Evolutionary conservation across 1,140 invertebrate species (phyloP), one percentile per base, ranked within the genome.

Genomic region (Gryllus bimaculatus): DNA sequence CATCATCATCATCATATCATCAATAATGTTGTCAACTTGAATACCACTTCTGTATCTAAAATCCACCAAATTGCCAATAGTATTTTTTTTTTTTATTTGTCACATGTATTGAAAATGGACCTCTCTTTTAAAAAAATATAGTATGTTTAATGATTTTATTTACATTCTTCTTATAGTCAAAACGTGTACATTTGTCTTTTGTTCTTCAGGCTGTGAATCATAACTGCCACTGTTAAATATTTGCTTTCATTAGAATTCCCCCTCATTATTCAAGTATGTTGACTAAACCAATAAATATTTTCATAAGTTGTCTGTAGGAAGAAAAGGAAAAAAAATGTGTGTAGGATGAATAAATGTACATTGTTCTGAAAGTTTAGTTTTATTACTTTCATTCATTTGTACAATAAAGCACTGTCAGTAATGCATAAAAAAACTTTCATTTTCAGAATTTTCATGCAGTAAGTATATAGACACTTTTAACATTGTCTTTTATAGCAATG

Each of bases 121-220:
- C 26, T 66, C 7, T 13, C 10, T 66, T 3, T 66, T 66, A 66
- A 66, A 13, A 13, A 18, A 66, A 3, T 10, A 13, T 66, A 66
- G 7, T 3, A 3, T 66, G 10, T 66, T 10, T 66, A 18, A 3
- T 66, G 54, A 7, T 66, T 66, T 66, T 7, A 66, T 66, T 1
- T 66, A 66, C 18, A 13, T 66, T 66, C 10, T 66, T 66, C 0
- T 66, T 66, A 66, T 66, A 66, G 54, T 10, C 7, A 39, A 39
- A 39, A 39, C 54, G 10, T 13, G 54, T 66, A 18, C 7, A 66
- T 66, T 7, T 66, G 2, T 66, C 54, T 66, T 66, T 66, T 13
- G 18, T 66, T 66, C 54, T 66, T 66, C 54, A 66, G 54, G 54
- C 54, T 66, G 54, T 66, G 54, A 66, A 66, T 66, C 54, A 66